A percentile compares a stretch with the other conserved stretches of the same genome.
These are phyloP conservation scores for Cardiocondyla obscurior DNA, from an alignment of 1,140 invertebrate species.

Conservation along the genomic window DNA sequence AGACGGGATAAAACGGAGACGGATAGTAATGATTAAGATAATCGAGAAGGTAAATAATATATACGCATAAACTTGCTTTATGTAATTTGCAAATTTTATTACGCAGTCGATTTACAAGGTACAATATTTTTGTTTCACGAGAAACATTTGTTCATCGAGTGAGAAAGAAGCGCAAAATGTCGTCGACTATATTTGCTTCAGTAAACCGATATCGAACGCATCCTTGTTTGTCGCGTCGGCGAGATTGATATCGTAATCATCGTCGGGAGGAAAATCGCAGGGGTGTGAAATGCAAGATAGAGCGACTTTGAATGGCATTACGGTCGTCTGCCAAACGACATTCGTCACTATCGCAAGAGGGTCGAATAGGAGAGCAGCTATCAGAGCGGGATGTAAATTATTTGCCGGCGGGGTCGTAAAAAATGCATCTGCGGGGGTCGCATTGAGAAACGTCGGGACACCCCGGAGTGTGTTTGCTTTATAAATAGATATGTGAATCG, in stretches of 20 bases:
- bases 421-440: constrained; percentile 36
- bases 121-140: not conserved
- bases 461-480: constrained; percentile 6
- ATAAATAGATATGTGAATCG: constrained; percentile 20
- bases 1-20: too few relatives aligned
- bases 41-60: not conserved
- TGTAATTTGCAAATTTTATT: too few relatives aligned
- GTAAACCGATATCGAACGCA: constrained; percentile 25
- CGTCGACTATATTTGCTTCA: not conserved
- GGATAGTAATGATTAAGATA: too few relatives aligned
- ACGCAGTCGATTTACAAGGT: too few relatives aligned
- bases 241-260: constrained; percentile 53
- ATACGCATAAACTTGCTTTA: not conserved
- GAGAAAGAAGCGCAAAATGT: not conserved
- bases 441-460: constrained; percentile 24
- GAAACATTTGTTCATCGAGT: constrained; percentile 1
- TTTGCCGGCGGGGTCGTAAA: constrained; percentile 66
- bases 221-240: constrained; percentile 2
- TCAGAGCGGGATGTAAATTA: constrained; percentile 57
- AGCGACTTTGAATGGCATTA: constrained; percentile 57
- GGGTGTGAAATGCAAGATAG: constrained; percentile 27
- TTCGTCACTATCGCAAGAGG: constrained; percentile 42
- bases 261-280: constrained; percentile 20
- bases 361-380: constrained; percentile 31
- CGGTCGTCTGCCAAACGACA: constrained; percentile 44